Base-by-base conservation (phyloP, 2,797 vertebrate species). In the Galagoides demidoff region DNA sequence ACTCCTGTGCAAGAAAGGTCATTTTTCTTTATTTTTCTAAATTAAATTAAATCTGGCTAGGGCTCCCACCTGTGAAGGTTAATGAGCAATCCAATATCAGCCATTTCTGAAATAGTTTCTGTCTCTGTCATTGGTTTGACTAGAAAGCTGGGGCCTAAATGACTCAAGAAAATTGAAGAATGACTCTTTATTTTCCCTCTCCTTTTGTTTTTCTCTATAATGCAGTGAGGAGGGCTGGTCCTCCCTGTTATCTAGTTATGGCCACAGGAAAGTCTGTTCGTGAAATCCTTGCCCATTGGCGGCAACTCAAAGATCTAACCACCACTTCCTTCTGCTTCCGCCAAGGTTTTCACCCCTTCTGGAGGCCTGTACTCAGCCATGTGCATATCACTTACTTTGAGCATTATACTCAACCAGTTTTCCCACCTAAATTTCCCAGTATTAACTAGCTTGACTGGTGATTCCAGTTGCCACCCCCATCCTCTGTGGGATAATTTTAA, bases 21-120 rank as follows among this genome's bases (percentile, higher is more conserved):
- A 94, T 13, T 22, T 92, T 96, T 97, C 74, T 94, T 97, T 87
- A 94, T 94, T 95, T 97, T 89, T 20, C 23, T 92, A 84, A 96
- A 93, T 96, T 59, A 76, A 66, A 84, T 87, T 87, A 84, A 92
- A 86, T 93, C 43, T 93, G 66, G 84, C 49, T 39, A 27, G 87
- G 49, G 59, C 55, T 96, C 31, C 84, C 93, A 93, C 79, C 93
- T 91, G 83, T 68, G 92, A 95, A 96, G 87, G 85, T 43, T 93
- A 95, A 94, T 82, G 95, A 94, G 74, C 45, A 93, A 89, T 97
- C 57, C 81, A 92, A 52, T 95, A 45, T 70, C 49, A 76, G 76
- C 71, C 83, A 55, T 83, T 86, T 95, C 66, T 76, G 43, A 91
- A 96, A 71, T 16, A 79, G 76, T 17, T 89, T 93, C 66, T 89